Evolutionary conservation across 2,113 vertebrate species (phyloP).

Genomic region (Pseudolaguvia tuberculata): DNA sequence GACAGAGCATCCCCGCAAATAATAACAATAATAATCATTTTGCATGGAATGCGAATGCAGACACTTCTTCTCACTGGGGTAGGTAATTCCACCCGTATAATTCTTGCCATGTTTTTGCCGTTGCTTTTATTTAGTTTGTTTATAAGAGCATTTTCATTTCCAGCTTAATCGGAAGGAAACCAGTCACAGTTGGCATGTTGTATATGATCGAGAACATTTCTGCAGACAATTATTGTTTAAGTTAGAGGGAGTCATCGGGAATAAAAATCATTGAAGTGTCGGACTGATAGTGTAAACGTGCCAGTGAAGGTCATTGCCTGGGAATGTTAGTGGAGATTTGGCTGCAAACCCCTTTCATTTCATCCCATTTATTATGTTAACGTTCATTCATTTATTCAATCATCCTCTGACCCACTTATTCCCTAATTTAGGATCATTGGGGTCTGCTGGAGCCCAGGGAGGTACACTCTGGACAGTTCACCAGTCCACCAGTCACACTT

Average conservation of each 20-base stretch:
- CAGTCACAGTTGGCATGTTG: not conserved
- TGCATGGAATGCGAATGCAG: constrained; percentile 64
- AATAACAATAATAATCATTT: constrained; percentile 52
- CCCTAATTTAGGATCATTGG: no score
- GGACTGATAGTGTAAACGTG: constrained; percentile 6
- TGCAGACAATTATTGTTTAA: constrained; percentile 18
- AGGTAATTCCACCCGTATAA: constrained; percentile 17
- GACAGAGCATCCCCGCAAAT: constrained; percentile 52
- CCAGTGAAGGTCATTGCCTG: constrained; percentile 20
- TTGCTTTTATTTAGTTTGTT: constrained; percentile 8
- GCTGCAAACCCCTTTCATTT: constrained; percentile 10
- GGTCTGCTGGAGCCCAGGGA: no score
- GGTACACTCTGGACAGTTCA: no score
- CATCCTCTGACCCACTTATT: no score
- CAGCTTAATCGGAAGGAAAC: not conserved
- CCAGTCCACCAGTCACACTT: no score
- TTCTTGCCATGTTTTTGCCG: constrained; percentile 43
- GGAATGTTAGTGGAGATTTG: not conserved
- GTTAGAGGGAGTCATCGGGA: constrained; percentile 4
- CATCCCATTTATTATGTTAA: constrained; percentile 22
- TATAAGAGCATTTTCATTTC: constrained; percentile 2
- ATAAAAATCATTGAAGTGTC: not conserved
- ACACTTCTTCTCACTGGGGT: constrained; percentile 45
- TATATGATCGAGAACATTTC: constrained; percentile 6
- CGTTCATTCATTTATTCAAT: no score